Evolutionary conservation across 2,888 invertebrate species (phyloP).

Genomic region (Dynastes hyllus): DNA sequence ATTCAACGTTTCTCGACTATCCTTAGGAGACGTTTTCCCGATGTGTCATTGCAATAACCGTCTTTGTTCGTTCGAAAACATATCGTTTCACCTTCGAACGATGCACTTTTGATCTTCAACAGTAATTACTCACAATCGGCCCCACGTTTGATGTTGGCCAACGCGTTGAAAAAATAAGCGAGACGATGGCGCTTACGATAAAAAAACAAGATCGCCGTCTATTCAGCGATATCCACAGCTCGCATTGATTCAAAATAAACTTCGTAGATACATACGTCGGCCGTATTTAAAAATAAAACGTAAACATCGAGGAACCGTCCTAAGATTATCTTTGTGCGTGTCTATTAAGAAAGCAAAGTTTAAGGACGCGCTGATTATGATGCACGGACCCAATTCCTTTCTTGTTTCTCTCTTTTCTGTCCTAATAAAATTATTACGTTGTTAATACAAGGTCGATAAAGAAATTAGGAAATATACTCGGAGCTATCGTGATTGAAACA

Average conservation of each 20-base stretch:
- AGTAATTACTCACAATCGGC: background rate
- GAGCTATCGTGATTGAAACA: no score
- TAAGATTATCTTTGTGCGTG: background rate
- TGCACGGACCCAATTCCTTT: background rate
- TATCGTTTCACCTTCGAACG: background rate
- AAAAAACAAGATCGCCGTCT: no score
- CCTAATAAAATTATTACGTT: no score
- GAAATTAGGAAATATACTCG: no score
- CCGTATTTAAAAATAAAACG: slow-evolving; percentile 17
- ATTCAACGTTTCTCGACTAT: no score
- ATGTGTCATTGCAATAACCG: slow-evolving; percentile 28
- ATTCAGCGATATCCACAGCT: background rate
- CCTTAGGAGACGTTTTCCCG: background rate
- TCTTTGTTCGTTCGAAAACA: slow-evolving; percentile 6
- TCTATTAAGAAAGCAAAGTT: background rate
- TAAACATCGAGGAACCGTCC: slow-evolving; percentile 5
- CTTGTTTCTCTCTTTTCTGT: no score
- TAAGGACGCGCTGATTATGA: background rate
- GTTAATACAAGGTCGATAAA: no score
- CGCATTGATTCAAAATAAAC: background rate
- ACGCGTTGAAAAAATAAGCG: no score
- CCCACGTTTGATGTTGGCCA: background rate
- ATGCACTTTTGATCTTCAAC: slow-evolving; percentile 3
- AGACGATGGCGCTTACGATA: no score
- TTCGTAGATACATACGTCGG: background rate